Conservation (phyloP, 2,113 vertebrate genomes). For the Gobiocypris rarus region DNA sequence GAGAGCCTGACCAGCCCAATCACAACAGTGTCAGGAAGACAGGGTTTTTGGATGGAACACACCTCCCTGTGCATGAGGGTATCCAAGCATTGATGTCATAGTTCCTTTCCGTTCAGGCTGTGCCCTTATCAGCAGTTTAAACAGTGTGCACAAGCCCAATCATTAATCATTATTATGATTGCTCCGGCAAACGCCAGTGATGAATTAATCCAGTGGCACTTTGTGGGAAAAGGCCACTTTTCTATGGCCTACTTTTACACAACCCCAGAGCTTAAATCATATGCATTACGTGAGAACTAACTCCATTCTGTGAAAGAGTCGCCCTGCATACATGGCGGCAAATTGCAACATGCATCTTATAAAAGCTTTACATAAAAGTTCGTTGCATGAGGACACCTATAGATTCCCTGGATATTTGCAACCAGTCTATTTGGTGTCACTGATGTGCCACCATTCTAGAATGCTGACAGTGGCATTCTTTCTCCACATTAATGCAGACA, state of each 20-base stretch:
- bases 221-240: constrained; percentile 14
- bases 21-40: neutral
- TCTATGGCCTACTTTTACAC: constrained; percentile 11
- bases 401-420: neutral
- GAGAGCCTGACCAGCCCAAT: neutral
- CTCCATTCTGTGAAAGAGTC: neutral
- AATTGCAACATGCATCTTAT: neutral
- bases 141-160: neutral
- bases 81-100: constrained; percentile 9
- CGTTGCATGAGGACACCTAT: constrained; percentile 13
- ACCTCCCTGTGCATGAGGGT: neutral
- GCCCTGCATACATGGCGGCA: neutral
- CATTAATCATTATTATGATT: constrained; percentile 34
- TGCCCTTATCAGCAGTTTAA: constrained; percentile 18
- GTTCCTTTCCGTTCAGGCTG: neutral
- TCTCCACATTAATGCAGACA: constrained; percentile 49
- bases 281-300: neutral
- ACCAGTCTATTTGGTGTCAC: neutral
- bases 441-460: constrained; percentile 8
- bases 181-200: constrained; percentile 7
- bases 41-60: neutral
- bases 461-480: constrained; percentile 15
- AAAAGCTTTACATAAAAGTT: neutral
- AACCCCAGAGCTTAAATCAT: constrained; percentile 8
- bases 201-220: constrained; percentile 20